Conservation (phyloP, 2,113 vertebrate species). For the Genyomyrus donnyi region DNA sequence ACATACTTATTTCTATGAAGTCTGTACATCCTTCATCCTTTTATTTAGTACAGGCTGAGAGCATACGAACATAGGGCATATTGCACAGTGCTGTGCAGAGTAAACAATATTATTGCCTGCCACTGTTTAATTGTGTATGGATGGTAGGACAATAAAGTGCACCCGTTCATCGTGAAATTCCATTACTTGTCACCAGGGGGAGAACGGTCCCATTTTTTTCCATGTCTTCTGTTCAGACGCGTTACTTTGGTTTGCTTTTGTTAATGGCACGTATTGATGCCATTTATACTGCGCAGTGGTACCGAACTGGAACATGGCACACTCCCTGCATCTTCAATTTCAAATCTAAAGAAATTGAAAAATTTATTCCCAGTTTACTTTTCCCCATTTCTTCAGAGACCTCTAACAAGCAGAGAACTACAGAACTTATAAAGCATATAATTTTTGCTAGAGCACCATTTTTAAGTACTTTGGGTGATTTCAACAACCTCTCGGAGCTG, state of each 20-base stretch:
- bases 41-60: not conserved
- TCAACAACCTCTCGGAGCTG: not conserved
- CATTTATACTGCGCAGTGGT: not conserved
- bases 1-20: not conserved
- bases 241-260: not conserved
- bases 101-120: not conserved
- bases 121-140: not conserved
- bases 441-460: not conserved
- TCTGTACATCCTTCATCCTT: not conserved
- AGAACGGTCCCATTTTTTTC: not conserved
- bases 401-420: not conserved
- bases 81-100: not conserved
- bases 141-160: not conserved
- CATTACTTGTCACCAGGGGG: not conserved
- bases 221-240: not conserved
- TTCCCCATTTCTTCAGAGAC: not conserved
- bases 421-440: not conserved
- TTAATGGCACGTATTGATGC: not conserved
- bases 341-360: not conserved
- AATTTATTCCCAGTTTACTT: not conserved
- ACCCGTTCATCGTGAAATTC: not conserved
- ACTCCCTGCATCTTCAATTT: not conserved
- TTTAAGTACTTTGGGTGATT: not conserved
- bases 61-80: not conserved
- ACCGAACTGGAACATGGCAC: not conserved